phyloP scores from a whole-genome alignment of 35 echinoderm and acorn worm species.

The Ophiothrix spiculata region DNA sequence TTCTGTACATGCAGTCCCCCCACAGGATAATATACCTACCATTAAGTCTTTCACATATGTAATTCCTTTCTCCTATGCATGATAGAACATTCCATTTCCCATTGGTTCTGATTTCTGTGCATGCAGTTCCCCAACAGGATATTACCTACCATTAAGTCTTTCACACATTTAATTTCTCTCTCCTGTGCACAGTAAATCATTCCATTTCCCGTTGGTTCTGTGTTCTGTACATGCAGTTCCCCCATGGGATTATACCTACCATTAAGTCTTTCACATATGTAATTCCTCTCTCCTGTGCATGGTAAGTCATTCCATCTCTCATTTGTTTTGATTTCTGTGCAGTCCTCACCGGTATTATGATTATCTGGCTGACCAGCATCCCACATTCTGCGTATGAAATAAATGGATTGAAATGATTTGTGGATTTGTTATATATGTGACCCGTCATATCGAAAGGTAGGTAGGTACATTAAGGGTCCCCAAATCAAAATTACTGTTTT shows the following conservation, averaged over 20 bases:
- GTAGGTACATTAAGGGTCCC: background rate
- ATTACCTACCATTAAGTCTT: constrained; percentile 39
- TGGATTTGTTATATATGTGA: no score
- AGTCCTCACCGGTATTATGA: constrained; percentile 52
- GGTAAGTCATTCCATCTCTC: constrained; percentile 27
- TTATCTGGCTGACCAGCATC: constrained; percentile 46
- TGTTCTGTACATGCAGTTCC: background rate
- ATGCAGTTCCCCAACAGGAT: no score
- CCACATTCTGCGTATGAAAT: constrained; percentile 40
- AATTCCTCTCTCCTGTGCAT: background rate
- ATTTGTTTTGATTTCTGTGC: background rate
- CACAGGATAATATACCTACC: constrained; percentile 28
- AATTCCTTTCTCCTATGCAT: background rate
- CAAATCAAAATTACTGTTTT: no score
- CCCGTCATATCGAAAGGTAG: no score
- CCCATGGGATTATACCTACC: no score
- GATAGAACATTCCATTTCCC: background rate
- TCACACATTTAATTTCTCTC: constrained; percentile 11
- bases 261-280: constrained; percentile 35
- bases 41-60: constrained; percentile 40
- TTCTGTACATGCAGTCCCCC: background rate
- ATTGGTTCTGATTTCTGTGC: background rate
- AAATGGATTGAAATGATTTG: background rate
- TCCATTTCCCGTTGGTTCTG: no score
- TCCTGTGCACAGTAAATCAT: constrained; percentile 5